These are phyloP conservation scores for Physella acuta DNA, from an alignment of 1,140 invertebrate genomes.

Conservation along the genomic window DNA sequence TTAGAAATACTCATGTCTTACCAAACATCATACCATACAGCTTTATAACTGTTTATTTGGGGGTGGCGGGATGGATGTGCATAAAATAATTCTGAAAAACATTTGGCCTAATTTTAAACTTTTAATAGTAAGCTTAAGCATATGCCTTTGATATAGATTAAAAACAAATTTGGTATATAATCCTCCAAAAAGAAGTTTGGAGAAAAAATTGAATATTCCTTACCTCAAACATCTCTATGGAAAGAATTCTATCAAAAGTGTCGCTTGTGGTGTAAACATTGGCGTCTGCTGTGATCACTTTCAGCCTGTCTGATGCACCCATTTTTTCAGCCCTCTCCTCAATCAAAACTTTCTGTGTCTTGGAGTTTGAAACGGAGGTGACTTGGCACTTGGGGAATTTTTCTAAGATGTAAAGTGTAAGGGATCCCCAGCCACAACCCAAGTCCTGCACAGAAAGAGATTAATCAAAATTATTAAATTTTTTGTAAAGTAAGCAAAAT, in stretches of 20 bases:
- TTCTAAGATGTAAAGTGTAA: constrained; percentile 45
- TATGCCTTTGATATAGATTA: no score
- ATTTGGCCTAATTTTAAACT: no score
- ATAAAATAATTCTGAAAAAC: no score
- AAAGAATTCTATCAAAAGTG: constrained; percentile 47
- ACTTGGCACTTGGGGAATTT: constrained; percentile 47
- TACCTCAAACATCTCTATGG: constrained; percentile 56
- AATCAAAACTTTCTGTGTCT: constrained; percentile 44
- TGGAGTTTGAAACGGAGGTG: constrained; percentile 52
- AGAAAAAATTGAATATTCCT: background rate
- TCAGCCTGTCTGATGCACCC: constrained; percentile 38
- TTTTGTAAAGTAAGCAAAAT: no score
- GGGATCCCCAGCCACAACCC: constrained; percentile 53
- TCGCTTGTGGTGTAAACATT: constrained; percentile 42
- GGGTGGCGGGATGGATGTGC: no score
- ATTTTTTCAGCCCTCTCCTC: constrained; percentile 29
- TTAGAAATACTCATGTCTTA: no score
- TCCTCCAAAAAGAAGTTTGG: background rate
- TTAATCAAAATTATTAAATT: no score
- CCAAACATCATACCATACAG: no score
- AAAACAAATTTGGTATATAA: no score
- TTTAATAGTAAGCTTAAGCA: no score
- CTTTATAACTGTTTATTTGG: no score
- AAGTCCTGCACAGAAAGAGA: constrained; percentile 44
- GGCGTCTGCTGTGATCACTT: constrained; percentile 47